Evolutionary conservation across 2,113 vertebrate genomes (phyloP), one percentile per base, ranked within the genome.

Genomic region (Cephalopterus ornatus): DNA sequence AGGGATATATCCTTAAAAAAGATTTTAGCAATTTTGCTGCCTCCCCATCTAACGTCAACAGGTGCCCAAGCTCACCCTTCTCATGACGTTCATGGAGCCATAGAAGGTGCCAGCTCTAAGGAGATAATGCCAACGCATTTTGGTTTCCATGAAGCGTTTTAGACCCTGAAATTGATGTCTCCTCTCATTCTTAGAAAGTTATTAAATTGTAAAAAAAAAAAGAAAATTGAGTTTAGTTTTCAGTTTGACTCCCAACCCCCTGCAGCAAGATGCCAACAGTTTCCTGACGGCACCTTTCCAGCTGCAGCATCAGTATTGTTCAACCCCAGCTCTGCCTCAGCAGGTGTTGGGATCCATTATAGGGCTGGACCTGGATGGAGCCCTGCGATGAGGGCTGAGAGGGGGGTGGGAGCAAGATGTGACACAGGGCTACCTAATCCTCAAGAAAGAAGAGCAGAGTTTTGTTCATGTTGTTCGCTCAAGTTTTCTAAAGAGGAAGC

Each of bases 331-430:
- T 87, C 63, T 87, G 67, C 41, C 55, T 63, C 63, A 62, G 79
- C 35, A 71, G 53, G 11, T 0, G 2, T 47, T 39, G 17, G 30
- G 58, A 39, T 28, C 27, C 20, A 33, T 27, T 1, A 1, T 6
- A 22, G 65, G 24, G 10, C 83, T 68, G 39, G 46, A 32, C 18
- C 20, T 26, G 49, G 18, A 33, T 2, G 6, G 46, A 70, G 2
- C 24, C 35, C 78, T 88, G 62, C 37, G n/a, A 42, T 66, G 28
- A 3, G 5, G 24, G 22, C 56, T 37, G 28, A 28, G 46, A 8
- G 4, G 14, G 14, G 11, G 20, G 24, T 52, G 19, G 17, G 21
- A 50, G 7, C 30, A 52, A 72, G 28, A 28, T 26, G 33, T 23
- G 27, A 49, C 19, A 46, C 4, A 14, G 33, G 2, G 35, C 46